Conservation (phyloP, 1,140 invertebrate genomes). For the Drosophila asahinai region DNA sequence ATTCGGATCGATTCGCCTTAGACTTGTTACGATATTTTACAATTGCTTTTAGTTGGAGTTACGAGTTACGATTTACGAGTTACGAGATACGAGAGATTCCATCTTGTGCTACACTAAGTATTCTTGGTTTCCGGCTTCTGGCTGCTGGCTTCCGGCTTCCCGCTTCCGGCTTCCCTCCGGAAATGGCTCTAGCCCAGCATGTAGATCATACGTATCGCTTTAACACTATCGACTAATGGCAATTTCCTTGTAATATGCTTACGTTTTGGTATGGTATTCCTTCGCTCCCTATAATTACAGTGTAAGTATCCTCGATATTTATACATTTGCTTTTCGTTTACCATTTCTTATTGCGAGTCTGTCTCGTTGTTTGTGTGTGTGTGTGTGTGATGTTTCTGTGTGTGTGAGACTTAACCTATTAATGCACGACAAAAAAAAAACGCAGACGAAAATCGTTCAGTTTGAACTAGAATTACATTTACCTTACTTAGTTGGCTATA, state of each 20-base stretch:
- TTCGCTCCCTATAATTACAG: conserved; percentile 41
- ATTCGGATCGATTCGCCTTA: conserved; percentile 37
- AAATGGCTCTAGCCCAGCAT: conserved; percentile 24
- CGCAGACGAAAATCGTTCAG: conserved; percentile 45
- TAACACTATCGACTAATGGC: conserved; percentile 80
- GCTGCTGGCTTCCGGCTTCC: too few species aligned
- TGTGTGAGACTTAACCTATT: conserved; percentile 29
- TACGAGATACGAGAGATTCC: conserved; percentile 45
- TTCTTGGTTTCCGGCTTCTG: conserved; percentile 18
- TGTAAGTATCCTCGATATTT: conserved; percentile 48
- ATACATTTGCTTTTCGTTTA: conserved; percentile 54
- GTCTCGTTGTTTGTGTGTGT: conserved; percentile 15
- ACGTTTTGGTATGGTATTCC: conserved; percentile 50
- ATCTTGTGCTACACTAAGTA: conserved; percentile 56
- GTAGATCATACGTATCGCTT: conserved; percentile 62
- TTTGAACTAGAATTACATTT: conserved; percentile 62
- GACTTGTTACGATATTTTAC: conserved; percentile 72
- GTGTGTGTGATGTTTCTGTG: conserved; percentile 9
- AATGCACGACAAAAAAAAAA: conserved; percentile 44
- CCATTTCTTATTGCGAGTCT: conserved; percentile 38
- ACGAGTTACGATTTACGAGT: conserved; percentile 35
- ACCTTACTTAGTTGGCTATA: conserved; percentile 70
- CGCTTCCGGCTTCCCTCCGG: background rate
- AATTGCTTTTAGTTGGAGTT: conserved; percentile 76
- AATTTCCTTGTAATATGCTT: conserved; percentile 74